phyloP scores from a whole-genome alignment of 2,888 invertebrate species.

The Parnassius orleans region DNA sequence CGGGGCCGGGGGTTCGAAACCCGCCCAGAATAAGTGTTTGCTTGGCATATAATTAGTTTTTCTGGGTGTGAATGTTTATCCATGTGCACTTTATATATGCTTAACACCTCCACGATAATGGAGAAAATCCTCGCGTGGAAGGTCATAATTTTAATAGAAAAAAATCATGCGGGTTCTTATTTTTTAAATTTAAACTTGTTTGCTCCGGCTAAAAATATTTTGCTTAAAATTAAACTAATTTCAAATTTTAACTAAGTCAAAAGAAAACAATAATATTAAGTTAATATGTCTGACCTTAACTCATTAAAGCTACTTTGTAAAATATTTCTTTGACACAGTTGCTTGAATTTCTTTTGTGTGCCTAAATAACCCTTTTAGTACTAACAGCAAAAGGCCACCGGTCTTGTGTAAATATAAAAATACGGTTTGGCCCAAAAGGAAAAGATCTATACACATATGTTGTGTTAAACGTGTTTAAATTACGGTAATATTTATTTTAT shows the following conservation, averaged over 20 bases:
- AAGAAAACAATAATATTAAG: neutral
- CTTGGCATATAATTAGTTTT: too few relatives aligned
- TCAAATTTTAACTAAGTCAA: neutral
- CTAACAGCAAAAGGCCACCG: slow-evolving; percentile 21
- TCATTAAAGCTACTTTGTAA: slow-evolving; percentile 8
- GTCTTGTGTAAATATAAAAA: slow-evolving; percentile 17
- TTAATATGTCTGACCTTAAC: neutral
- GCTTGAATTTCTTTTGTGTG: slow-evolving; percentile 23
- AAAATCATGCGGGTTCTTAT: too few relatives aligned
- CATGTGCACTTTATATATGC: too few relatives aligned
- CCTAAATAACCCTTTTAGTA: slow-evolving; percentile 20
- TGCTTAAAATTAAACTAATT: neutral
- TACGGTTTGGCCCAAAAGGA: slow-evolving; percentile 2
- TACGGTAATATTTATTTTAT: slow-evolving; percentile 6
- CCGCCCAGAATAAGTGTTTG: too few relatives aligned
- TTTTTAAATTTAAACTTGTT: too few relatives aligned
- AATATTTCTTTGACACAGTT: slow-evolving; percentile 23
- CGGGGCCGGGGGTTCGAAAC: too few relatives aligned
- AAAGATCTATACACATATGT: neutral
- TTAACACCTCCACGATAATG: neutral
- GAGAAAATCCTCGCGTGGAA: too few relatives aligned
- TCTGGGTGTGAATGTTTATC: too few relatives aligned
- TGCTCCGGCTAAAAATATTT: too few relatives aligned
- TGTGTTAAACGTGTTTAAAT: neutral
- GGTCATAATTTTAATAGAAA: too few relatives aligned